Evolutionary conservation across 2,113 vertebrate species (phyloP).

Genomic region (Crypturellus undulatus): DNA sequence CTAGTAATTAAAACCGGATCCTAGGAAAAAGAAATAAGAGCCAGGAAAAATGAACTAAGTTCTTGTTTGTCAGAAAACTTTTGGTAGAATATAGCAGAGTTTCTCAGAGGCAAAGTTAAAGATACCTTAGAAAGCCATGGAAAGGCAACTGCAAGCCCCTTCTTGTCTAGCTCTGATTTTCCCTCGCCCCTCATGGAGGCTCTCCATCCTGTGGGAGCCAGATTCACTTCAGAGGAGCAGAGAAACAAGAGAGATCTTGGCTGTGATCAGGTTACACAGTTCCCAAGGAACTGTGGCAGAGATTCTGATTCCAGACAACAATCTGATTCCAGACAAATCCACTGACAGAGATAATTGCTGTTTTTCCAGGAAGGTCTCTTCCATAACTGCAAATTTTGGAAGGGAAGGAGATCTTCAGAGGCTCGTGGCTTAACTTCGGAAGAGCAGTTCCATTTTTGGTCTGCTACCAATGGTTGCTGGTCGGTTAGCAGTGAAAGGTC

Average conservation of each 20-base stretch:
- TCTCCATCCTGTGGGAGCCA: neutral
- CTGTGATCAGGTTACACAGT: neutral
- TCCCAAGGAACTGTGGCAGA: neutral
- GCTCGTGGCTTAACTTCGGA: neutral
- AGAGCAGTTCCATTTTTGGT: neutral
- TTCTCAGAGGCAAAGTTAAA: neutral
- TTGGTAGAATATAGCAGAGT: neutral
- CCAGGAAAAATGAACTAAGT: neutral
- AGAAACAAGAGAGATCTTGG: neutral
- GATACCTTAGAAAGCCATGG: neutral
- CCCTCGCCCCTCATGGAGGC: neutral
- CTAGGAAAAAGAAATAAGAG: fast-evolving
- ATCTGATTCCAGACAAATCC: neutral
- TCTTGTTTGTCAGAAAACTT: neutral
- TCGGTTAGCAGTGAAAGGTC: neutral
- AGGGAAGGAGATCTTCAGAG: neutral
- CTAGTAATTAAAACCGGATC: neutral
- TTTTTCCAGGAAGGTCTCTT: neutral
- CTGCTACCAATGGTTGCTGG: neutral
- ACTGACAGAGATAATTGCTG: neutral
- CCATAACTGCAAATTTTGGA: neutral
- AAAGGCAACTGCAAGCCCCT: neutral
- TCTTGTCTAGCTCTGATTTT: neutral
- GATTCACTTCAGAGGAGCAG: neutral
- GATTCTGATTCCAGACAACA: neutral